Conservation (phyloP, 2,113 vertebrate species). For the Istiophorus platypterus region DNA sequence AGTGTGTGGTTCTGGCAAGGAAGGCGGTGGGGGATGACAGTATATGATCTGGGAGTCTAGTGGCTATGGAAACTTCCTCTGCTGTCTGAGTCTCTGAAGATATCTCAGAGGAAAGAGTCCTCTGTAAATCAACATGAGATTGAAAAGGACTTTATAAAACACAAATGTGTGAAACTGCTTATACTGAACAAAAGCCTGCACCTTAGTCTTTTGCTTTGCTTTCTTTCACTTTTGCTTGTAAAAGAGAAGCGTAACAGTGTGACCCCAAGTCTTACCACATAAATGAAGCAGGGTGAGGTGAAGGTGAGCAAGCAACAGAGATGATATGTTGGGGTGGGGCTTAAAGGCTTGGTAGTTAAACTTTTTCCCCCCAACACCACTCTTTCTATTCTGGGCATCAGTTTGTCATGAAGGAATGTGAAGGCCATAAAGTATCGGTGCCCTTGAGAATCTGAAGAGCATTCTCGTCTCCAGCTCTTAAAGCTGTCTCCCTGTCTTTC, state of each 20-base stretch:
- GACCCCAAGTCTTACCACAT: conserved; percentile 73
- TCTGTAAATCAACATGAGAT: conserved; percentile 73
- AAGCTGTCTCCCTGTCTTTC: conserved; percentile 67
- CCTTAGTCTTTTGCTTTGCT: conserved; percentile 35
- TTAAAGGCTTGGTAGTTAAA: conserved; percentile 58
- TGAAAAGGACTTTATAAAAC: conserved; percentile 77
- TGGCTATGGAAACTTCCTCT: conserved; percentile 62
- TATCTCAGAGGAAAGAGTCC: conserved; percentile 53
- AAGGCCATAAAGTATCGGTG: conserved; percentile 78
- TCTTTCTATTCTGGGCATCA: conserved; percentile 77
- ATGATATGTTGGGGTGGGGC: conserved; percentile 55
- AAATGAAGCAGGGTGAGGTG: conserved; percentile 63
- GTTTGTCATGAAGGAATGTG: conserved; percentile 79
- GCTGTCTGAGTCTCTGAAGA: conserved; percentile 62
- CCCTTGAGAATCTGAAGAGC: conserved; percentile 79
- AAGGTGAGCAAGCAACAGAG: conserved; percentile 57
- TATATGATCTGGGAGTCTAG: conserved; percentile 58
- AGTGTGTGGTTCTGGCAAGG: conserved; percentile 56
- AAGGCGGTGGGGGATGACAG: conserved; percentile 54
- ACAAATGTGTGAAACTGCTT: conserved; percentile 80
- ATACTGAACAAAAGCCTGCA: conserved; percentile 62
- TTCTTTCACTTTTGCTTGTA: conserved; percentile 72
- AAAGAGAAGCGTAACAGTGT: conserved; percentile 49
- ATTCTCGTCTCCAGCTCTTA: conserved; percentile 75
- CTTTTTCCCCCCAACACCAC: conserved; percentile 18